These are phyloP conservation scores for Scopus umbretta DNA, from an alignment of 2,113 vertebrate species.

Conservation along the genomic window DNA sequence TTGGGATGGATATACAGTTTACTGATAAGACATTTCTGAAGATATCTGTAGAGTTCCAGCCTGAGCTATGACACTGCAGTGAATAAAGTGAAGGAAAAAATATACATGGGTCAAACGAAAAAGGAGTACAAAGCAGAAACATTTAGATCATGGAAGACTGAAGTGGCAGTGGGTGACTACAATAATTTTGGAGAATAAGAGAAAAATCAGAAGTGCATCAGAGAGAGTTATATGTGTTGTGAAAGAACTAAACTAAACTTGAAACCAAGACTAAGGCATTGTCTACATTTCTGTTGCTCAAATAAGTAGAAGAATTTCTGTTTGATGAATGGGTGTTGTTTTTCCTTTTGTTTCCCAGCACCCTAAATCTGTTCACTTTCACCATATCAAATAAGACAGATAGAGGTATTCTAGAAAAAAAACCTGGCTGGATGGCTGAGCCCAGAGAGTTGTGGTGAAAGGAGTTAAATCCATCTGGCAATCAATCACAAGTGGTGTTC, in stretches of 20 bases:
- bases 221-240: not conserved
- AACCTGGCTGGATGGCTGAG: no score
- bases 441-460: no score
- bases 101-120: not conserved
- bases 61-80: not conserved
- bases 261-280: not conserved
- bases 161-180: not conserved
- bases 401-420: not conserved
- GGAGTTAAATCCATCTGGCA: no score
- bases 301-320: not conserved
- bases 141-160: not conserved
- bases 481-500: no score
- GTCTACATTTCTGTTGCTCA: not conserved
- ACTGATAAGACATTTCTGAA: not conserved
- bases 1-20: not conserved
- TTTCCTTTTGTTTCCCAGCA: not conserved
- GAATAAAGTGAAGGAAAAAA: not conserved
- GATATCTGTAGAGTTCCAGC: not conserved
- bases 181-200: not conserved
- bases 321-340: not conserved
- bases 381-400: not conserved
- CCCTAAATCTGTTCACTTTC: not conserved
- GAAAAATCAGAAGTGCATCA: not conserved
- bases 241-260: not conserved
- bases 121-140: not conserved